Base-by-base conservation (phyloP, 30 jellyfish, hydroid and myxozoan species). In the Haliclystus octoradiatus region DNA sequence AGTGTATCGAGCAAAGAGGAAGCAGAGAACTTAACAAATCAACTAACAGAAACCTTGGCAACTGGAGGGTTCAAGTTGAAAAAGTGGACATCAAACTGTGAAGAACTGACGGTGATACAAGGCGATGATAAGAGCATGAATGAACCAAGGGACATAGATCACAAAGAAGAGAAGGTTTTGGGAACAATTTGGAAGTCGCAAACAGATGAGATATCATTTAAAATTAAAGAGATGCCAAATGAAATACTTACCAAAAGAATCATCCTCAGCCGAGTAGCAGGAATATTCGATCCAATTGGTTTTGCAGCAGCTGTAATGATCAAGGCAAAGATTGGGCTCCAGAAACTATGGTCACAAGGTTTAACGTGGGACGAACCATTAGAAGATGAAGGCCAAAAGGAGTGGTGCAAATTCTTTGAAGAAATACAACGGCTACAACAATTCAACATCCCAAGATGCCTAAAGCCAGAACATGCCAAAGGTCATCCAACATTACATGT, bases 301-400 rank as follows among this genome's bases (percentile, higher is more conserved):
- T n/a, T n/a, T n/a, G 49, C 64, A 4, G 13, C 73, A 2, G 23
- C 73, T 24, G 26, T 63, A 53, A 64, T 65, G 1, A 46, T 64
- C 62, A 75, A 67, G 51, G 71, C 78, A 63, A 75, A 75, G 79
- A 75, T 75, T 32, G 78, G 35, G 2, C 31, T 75, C 65, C 81
- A 67, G 27, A 71, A 63, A n/a, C 67, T 50, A 51, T 75, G 71
- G 79, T 72, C 49, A 65, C 32, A 28, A 9, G 81, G 89, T 32
- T 57, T 74, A 3, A 74, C 52, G 28, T 65, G 74, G 88, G 79
- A 76, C 67, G 52, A 28, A 12, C 69, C 13, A 28, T 28, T 76
- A 3, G 75, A n/a, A 15, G 61, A 22, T 4, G 61, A 70, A 29
- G 13, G 19, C 23, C 81, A n/a, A 31, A 51, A 49, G 3, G n/a